Base-by-base conservation (phyloP, 1,140 invertebrate species). In the Zaprionus lachaisei region DNA sequence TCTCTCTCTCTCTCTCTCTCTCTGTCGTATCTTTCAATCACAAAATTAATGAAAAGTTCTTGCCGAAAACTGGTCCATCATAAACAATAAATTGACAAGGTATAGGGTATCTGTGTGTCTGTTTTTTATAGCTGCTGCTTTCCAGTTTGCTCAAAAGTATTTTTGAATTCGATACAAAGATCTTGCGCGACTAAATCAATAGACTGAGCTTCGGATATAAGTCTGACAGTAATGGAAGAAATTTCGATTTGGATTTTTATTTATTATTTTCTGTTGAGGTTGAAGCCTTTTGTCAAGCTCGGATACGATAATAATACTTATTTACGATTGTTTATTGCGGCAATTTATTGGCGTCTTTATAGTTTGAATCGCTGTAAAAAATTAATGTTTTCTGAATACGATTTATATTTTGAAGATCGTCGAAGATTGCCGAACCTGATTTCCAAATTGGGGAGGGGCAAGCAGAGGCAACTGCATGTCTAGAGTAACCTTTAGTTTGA, bases 401-500 rank as follows among this genome's bases (percentile, higher is more conserved):
- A 58, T 67, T 67, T 67, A 57, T 66, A 66, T 58, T 44, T 67
- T 2, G 17, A 37, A 37, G 41, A 17, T 56, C 24, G 24, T 56
- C 34, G n/a, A 11, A 57, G 22, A 63, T 72, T 72, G 55, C 17
- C 15, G 54, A 72, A 72, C 70, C 70, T 57, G 70, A 28, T 72
- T 57, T 66, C 11, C 17, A 17, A n/a, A 4, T 34, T 56, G 5
- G 51, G 24, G 9, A 5, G 22, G 24, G 22, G 49, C 31, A 34
- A 34, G 9, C 38, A 56, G 15, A 38, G 31, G 49, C n/a, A 38
- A 17, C 15, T 54, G 78, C 77, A 67, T 41, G 20, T 9, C 5
- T 73, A 61, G n/a, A 41, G 37, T 76, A 80, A 76, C 77, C 77
- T 83, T 80, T 70, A 41, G 70, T 38, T 60, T 76, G 31, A 74